phyloP scores from a whole-genome alignment of 2,113 vertebrate species.

The Ceuthmochares aereus region DNA sequence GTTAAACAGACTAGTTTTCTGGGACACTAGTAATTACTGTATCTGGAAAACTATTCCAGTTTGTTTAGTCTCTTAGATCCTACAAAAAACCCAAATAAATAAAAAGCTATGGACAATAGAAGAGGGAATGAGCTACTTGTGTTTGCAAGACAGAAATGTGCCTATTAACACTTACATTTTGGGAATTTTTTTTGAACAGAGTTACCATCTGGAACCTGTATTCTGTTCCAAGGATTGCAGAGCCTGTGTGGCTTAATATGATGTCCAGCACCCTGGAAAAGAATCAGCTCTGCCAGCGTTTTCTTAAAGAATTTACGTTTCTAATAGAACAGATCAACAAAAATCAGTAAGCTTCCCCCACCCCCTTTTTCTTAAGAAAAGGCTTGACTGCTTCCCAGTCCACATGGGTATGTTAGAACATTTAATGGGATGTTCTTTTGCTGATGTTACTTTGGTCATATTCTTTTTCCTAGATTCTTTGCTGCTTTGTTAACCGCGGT shows the following conservation, averaged over 20 bases:
- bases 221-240: conserved; percentile 85
- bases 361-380: background rate
- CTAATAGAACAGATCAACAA: conserved; percentile 87
- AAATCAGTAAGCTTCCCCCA: conserved; percentile 81
- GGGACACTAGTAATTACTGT: background rate
- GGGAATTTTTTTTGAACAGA: conserved; percentile 67
- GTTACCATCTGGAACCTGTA: conserved; percentile 87
- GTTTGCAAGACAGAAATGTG: background rate
- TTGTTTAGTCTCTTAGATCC: background rate
- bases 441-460: background rate
- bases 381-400: background rate
- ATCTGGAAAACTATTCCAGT: background rate
- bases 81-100: background rate
- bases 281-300: conserved; percentile 83
- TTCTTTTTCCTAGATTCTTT: conserved; percentile 79
- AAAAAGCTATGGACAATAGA: background rate
- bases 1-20: background rate
- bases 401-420: background rate
- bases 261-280: conserved; percentile 84
- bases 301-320: conserved; percentile 84
- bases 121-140: background rate
- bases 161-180: background rate
- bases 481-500: conserved; percentile 87
- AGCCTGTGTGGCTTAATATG: conserved; percentile 90
- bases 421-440: background rate